Evolutionary conservation across 2,797 vertebrate genomes (phyloP).

Genomic region (Mionectes olivaceus): DNA sequence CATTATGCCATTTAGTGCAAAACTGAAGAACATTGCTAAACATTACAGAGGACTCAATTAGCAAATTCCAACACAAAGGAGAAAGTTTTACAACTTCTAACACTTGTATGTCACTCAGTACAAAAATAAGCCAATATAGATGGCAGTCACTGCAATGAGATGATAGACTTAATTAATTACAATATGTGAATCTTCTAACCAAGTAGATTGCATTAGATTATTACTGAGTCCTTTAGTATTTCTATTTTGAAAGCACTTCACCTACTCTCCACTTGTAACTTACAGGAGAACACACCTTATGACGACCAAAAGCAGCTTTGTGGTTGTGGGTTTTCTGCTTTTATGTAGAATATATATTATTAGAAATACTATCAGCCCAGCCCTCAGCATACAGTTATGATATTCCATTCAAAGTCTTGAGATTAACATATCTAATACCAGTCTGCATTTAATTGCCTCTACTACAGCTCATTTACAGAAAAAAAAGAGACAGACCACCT

Average conservation of each 20-base stretch:
- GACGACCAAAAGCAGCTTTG: not conserved
- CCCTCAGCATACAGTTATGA: not conserved
- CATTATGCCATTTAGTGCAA: not conserved
- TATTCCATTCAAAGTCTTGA: not conserved
- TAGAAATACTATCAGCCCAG: not conserved
- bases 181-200: not conserved
- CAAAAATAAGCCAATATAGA: not conserved
- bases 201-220: not conserved
- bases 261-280: not conserved
- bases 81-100: not conserved
- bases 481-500: conserved; percentile 58
- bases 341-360: not conserved
- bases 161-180: not conserved
- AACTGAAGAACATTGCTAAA: not conserved
- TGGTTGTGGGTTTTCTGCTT: not conserved
- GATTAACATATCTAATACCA: not conserved
- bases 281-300: not conserved
- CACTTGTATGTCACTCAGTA: not conserved
- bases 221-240: not conserved
- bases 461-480: conserved; percentile 7
- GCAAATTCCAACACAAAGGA: not conserved
- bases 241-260: not conserved
- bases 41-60: not conserved
- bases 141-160: not conserved
- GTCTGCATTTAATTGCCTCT: not conserved